phyloP scores from a whole-genome alignment of 23 tunicate genomes.

The Diplosoma virens region DNA sequence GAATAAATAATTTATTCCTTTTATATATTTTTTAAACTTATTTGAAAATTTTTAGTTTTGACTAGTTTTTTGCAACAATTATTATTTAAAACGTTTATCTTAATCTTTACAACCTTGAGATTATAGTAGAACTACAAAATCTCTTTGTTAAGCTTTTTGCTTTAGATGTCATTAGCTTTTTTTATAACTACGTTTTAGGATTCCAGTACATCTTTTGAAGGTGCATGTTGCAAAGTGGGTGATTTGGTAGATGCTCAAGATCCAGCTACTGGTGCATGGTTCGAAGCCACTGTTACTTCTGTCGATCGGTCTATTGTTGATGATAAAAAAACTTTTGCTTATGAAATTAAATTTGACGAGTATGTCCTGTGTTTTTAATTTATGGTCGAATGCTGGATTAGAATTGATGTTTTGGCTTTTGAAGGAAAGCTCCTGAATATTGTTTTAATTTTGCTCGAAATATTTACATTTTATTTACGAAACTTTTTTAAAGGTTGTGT shows the following conservation, averaged over 20 bases:
- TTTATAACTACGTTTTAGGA: too few relatives aligned
- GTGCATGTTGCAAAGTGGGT: slow-evolving; percentile 32
- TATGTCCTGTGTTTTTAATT: slow-evolving; percentile 31
- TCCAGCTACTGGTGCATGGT: slow-evolving; percentile 80
- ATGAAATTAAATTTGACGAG: slow-evolving; percentile 71
- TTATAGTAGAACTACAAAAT: too few relatives aligned
- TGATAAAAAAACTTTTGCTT: slow-evolving; percentile 12
- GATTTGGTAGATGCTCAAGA: slow-evolving; percentile 84
- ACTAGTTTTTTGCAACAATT: too few relatives aligned
- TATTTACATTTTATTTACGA: neutral
- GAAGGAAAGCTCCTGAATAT: neutral
- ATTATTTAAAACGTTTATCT: too few relatives aligned
- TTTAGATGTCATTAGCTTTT: too few relatives aligned
- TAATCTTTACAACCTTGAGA: too few relatives aligned
- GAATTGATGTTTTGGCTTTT: neutral
- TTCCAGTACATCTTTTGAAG: too few relatives aligned
- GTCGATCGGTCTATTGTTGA: neutral
- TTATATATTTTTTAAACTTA: too few relatives aligned
- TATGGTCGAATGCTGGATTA: neutral
- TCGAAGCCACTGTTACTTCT: slow-evolving; percentile 54
- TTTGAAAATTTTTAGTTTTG: too few relatives aligned
- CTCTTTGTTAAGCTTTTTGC: too few relatives aligned
- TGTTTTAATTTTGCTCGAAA: neutral
- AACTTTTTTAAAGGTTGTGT: too few relatives aligned
- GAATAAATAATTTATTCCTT: too few relatives aligned